phyloP scores from a whole-genome alignment of 2,113 vertebrate genomes.

The Ophthalmolycus amberensis region DNA sequence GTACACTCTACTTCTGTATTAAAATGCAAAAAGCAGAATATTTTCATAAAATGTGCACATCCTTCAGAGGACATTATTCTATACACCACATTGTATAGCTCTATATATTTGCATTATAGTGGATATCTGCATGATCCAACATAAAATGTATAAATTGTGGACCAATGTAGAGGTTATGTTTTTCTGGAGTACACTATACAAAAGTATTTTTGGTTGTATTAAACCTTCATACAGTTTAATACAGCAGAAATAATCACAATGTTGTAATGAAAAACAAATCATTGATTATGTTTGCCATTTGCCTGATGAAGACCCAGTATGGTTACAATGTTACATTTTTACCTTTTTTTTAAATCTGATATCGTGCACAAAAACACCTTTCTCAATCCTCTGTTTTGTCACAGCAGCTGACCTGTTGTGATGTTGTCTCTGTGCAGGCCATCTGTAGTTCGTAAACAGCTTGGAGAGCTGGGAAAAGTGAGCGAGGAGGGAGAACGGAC shows the following conservation, averaged over 20 bases:
- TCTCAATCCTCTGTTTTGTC: background rate
- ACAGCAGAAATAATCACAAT: background rate
- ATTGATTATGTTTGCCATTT: background rate
- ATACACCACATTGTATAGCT: background rate
- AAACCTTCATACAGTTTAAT: no score
- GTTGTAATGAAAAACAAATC: background rate
- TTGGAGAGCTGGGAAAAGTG: slow-evolving; percentile 84
- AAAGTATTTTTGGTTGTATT: background rate
- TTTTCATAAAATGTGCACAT: background rate
- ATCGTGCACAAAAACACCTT: background rate
- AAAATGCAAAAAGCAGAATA: background rate
- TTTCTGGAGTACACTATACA: background rate
- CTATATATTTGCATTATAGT: background rate
- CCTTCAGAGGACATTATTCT: background rate
- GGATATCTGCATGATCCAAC: background rate
- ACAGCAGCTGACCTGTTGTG: background rate
- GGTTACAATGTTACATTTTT: background rate
- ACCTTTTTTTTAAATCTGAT: background rate
- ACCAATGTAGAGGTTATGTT: background rate
- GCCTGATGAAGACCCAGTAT: background rate
- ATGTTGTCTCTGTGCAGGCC: slow-evolving; percentile 76
- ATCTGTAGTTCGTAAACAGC: slow-evolving; percentile 80
- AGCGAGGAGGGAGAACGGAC: slow-evolving; percentile 89
- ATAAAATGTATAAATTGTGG: background rate
- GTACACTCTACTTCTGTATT: slow-evolving; percentile 50